phyloP scores from a whole-genome alignment of 2,797 vertebrate species.

The Lithobates pipiens region DNA sequence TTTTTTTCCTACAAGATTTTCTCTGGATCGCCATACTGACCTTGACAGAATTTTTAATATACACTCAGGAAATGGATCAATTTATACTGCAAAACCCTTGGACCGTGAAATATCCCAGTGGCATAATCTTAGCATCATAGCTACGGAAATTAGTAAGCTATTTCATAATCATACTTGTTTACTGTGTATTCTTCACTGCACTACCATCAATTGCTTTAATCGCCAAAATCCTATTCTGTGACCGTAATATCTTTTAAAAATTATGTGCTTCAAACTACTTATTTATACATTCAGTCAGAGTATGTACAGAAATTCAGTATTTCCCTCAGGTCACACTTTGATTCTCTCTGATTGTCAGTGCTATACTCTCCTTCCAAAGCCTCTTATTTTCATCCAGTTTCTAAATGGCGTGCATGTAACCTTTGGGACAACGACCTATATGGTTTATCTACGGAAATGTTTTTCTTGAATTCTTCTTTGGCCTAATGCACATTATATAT shows the following conservation, averaged over 20 bases:
- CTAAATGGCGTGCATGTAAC: conserved; percentile 37
- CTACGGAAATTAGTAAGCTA: conserved; percentile 90
- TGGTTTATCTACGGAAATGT: conserved; percentile 6
- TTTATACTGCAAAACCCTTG: conserved; percentile 87
- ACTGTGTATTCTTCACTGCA: conserved; percentile 45
- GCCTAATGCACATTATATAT: conserved; percentile 11
- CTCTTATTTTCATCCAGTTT: conserved; percentile 33
- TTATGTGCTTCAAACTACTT: conserved; percentile 43
- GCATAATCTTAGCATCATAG: conserved; percentile 93
- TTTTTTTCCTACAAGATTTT: conserved; percentile 79
- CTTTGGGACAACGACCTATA: conserved; percentile 36
- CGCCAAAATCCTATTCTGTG: conserved; percentile 45
- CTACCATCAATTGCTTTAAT: conserved; percentile 54
- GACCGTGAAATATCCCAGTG: conserved; percentile 91
- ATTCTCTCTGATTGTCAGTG: conserved; percentile 42
- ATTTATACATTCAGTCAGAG: conserved; percentile 29
- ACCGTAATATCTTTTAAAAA: conserved; percentile 54
- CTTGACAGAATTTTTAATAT: conserved; percentile 94
- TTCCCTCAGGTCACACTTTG: conserved; percentile 49
- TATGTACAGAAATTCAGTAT: conserved; percentile 45
- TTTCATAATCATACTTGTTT: conserved; percentile 62
- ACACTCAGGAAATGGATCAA: conserved; percentile 90
- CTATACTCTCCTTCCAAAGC: conserved; percentile 26
- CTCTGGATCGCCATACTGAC: conserved; percentile 92
- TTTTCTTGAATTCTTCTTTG: conserved; percentile 4